Evolutionary conservation across 2,888 invertebrate species (phyloP), one percentile per base, ranked within the genome.

Genomic region (Anticlea derivata): DNA sequence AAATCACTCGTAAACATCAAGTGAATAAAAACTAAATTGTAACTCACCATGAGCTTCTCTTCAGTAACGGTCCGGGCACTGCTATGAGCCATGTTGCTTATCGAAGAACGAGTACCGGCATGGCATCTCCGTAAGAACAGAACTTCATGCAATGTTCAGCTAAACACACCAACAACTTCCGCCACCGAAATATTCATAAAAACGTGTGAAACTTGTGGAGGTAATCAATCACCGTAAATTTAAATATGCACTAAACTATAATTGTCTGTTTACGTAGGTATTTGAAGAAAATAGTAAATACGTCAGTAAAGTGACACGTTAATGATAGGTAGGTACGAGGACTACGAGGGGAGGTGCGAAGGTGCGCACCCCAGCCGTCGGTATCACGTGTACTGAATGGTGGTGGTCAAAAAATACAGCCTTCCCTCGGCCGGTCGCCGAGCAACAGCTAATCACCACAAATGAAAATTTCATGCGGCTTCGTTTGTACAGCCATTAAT

Each of bases 371-470:
- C 68, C 57, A 73, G 61, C 64, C 63, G 63, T 63, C 61, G 66
- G 54, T 65, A 71, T 78, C 84, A 85, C 85, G 80, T 86, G 85
- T 73, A 88, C 86, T 87, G 82, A 79, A 60, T 20, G 41, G 49
- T 59, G 60, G 45, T 75, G 79, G 69, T 78, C 82, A 82, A 86
- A 86, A 82, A 84, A 80, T 82, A 83, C 61, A 81, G 73, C 82
- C 83, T 84, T 79, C 58, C 68, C 69, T 70, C 58, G 64, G 69
- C 58, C 74, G 78, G 88, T 86, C 75, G 81, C 86, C 71, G 65
- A 83, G 88, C 80, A 85, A 89, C 88, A 73, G 61, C 70, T 83
- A 78, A 86, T 83, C 80, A 87, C 73, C 82, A 90, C 89, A 89
- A 88, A 88, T 81, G 70, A 84, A 85, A 80, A 41, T 78, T 83